phyloP scores from a whole-genome alignment of 2,113 vertebrate species.

The Eolophus roseicapilla region DNA sequence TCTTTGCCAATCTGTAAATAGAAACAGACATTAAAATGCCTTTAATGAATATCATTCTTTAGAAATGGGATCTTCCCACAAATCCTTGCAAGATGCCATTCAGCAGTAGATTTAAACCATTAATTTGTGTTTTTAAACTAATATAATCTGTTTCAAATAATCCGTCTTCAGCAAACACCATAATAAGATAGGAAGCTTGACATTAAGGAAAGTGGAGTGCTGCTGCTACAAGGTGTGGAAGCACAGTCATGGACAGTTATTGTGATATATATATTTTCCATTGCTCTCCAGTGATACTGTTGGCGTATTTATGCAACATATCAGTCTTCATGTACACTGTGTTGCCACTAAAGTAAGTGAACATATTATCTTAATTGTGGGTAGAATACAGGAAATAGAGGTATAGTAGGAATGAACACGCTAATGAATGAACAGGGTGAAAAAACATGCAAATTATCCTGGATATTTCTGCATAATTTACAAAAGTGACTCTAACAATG shows the following conservation, averaged over 20 bases:
- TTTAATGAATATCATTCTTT: background rate
- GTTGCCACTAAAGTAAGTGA: background rate
- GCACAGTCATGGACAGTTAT: background rate
- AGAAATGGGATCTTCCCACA: background rate
- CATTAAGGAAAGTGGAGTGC: background rate
- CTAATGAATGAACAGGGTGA: background rate
- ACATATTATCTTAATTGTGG: background rate
- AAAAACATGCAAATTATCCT: background rate
- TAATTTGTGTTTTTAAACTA: background rate
- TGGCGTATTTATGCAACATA: background rate
- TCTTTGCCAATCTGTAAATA: background rate
- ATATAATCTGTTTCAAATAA: background rate
- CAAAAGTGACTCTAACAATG: background rate
- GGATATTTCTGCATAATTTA: background rate
- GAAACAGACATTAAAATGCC: background rate
- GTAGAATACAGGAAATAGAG: background rate
- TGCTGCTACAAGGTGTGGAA: fast-evolving
- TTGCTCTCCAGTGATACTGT: background rate
- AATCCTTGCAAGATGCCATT: background rate
- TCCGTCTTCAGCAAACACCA: background rate
- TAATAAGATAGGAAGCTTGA: background rate
- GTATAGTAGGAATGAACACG: background rate
- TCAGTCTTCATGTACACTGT: background rate
- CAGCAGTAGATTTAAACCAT: background rate
- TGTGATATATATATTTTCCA: background rate